Evolutionary conservation across 2,888 invertebrate genomes (phyloP), one percentile per base, ranked within the genome.

Genomic region (Magallana nippona): DNA sequence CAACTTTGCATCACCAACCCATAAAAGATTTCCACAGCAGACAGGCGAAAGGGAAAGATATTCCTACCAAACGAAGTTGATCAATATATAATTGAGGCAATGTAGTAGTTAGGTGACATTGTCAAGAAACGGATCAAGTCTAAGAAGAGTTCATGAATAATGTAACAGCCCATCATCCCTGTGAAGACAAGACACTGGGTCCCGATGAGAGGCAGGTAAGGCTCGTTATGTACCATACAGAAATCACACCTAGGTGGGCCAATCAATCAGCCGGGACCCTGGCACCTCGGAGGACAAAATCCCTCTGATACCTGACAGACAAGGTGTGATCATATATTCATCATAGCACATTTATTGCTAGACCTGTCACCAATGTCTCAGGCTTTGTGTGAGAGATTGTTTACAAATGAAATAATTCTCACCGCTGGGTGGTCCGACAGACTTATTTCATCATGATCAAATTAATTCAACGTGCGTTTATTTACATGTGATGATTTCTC

Each of bases 261-360:
- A 27, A 27, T 71, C 71, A 71, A 71, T 71, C 71, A 32, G 15
- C 13, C 13, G 10, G 13, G 71, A 71, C 71, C 71, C 60, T 32
- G 11, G 71, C 71, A 71, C 27, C 71, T 71, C 13, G 5, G 27
- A 71, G 27, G 19, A 71, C 15, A 71, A 22, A 71, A 60, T 27
- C 71, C 32, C 22, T 27, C 71, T 71, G 27, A 10, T 71, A 11
- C 27, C 71, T 71, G 71, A 71, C 71, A 71, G 22, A 10, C 27
- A 32, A 71, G 71, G 71, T 71, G 71, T 71, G 71, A 71, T 15
- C 27, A 10, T 10, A 13, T 71, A 71, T 71, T 71, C 32, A 71
- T 71, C 71, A 71, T 71, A 15, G 71, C 71, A 71, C 71, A 71
- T 71, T 71, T 71, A 71, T 71, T 71, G 71, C 71, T 71, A 71